A percentile compares a stretch with the other conserved stretches of the same genome.
Evolutionary conservation across 2,113 vertebrate species (phyloP).

Genomic region (Bolborhynchus lineola): DNA sequence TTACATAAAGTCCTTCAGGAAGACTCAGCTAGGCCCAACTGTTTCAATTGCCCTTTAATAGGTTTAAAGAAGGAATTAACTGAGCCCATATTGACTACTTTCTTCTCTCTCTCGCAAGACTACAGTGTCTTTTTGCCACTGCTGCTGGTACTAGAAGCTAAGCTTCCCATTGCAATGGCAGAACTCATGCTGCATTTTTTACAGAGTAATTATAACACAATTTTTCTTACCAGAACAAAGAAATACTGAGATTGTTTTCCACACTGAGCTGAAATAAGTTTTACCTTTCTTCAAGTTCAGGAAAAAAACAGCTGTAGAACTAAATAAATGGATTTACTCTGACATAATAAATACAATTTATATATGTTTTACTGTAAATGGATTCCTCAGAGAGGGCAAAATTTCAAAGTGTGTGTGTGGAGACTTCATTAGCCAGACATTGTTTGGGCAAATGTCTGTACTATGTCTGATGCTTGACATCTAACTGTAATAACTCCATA

Average conservation of each 20-base stretch:
- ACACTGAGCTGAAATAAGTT: background rate
- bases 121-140: background rate
- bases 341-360: conserved; percentile 1
- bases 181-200: background rate
- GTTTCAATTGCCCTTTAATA: background rate
- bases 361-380: conserved; percentile 1
- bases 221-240: background rate
- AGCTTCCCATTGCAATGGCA: background rate
- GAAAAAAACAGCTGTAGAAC: background rate
- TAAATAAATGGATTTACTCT: background rate
- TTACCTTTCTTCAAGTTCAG: background rate
- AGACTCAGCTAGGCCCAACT: background rate
- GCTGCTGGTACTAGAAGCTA: background rate
- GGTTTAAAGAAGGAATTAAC: background rate
- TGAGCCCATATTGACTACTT: background rate
- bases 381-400: background rate
- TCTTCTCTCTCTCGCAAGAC: background rate
- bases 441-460: background rate
- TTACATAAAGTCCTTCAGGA: background rate
- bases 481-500: conserved; percentile 4
- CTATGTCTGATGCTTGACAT: background rate
- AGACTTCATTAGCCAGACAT: background rate
- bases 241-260: background rate
- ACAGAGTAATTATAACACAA: background rate
- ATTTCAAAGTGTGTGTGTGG: background rate